Conservation (phyloP, 1,140 invertebrate species). For the Drosophila athabasca region DNA sequence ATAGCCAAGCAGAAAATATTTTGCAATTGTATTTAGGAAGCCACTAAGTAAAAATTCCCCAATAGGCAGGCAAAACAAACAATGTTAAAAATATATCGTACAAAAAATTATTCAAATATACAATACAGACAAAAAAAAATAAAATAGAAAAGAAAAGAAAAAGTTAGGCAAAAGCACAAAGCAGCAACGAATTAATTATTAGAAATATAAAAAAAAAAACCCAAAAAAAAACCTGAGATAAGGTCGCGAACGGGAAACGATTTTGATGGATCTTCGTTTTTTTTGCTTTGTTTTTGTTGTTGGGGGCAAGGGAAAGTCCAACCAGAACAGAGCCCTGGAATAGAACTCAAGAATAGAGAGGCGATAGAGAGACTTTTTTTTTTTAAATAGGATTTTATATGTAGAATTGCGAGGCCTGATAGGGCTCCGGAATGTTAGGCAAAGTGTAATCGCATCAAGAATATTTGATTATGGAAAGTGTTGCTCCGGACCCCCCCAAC, state of each 20-base stretch:
- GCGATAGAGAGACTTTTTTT: slow-evolving; percentile 27
- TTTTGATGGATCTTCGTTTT: slow-evolving; percentile 31
- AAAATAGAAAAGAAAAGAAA: neutral
- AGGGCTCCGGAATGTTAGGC: slow-evolving; percentile 1
- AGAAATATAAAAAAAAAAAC: slow-evolving; percentile 62
- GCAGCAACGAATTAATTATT: slow-evolving; percentile 70
- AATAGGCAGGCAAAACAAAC: no score
- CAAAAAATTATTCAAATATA: slow-evolving; percentile 2
- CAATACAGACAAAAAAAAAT: neutral
- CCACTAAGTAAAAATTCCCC: no score
- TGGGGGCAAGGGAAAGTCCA: slow-evolving; percentile 30
- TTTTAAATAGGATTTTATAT: slow-evolving; percentile 14
- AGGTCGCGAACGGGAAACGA: slow-evolving; percentile 26
- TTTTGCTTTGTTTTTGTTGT: slow-evolving; percentile 2
- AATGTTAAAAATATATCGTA: no score
- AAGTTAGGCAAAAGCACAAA: slow-evolving; percentile 11
- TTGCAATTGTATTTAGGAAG: no score
- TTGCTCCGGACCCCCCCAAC: neutral
- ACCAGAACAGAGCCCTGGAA: neutral
- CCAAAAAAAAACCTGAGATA: slow-evolving; percentile 45
- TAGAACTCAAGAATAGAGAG: no score
- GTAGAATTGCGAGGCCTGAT: slow-evolving; percentile 11
- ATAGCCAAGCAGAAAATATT: no score
- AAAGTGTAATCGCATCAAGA: slow-evolving; percentile 54
- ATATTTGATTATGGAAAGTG: slow-evolving; percentile 58